phyloP scores from a whole-genome alignment of 2,888 invertebrate genomes.

The Andrena fulva region DNA sequence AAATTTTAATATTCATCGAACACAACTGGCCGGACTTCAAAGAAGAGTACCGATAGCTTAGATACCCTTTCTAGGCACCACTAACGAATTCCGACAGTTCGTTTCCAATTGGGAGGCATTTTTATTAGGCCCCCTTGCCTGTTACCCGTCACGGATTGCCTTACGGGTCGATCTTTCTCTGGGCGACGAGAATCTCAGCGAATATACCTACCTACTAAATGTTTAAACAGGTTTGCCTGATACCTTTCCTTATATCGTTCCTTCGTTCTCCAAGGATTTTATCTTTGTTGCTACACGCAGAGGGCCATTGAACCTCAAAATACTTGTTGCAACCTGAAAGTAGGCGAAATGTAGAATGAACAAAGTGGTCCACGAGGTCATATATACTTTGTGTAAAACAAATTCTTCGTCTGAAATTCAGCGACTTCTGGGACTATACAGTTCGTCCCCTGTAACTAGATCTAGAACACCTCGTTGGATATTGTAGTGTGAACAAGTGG shows the following conservation, averaged over 20 bases:
- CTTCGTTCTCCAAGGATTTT: too few relatives aligned
- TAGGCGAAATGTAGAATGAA: too few relatives aligned
- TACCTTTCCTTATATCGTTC: not conserved
- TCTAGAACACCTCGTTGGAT: too few relatives aligned
- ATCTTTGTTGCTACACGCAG: too few relatives aligned
- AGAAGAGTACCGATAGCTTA: conserved; percentile 28
- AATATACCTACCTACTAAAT: not conserved
- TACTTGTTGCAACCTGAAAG: too few relatives aligned
- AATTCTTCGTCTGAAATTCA: too few relatives aligned
- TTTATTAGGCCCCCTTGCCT: conserved; percentile 22
- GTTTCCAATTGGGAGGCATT: conserved; percentile 50
- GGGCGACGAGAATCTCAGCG: not conserved
- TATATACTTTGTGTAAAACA: not conserved
- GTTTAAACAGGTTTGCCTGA: not conserved
- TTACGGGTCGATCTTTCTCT: conserved; percentile 1
- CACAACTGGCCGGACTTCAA: conserved; percentile 40
- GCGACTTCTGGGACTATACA: too few relatives aligned
- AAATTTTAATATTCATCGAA: conserved; percentile 65
- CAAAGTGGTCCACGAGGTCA: too few relatives aligned
- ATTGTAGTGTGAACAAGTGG: too few relatives aligned
- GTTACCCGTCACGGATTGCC: conserved; percentile 16
- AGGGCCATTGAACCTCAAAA: too few relatives aligned
- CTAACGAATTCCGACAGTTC: conserved; percentile 33
- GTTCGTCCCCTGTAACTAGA: too few relatives aligned
- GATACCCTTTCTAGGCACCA: conserved; percentile 23